phyloP scores from a whole-genome alignment of 2,797 vertebrate species.

The Brachymystax lenok region DNA sequence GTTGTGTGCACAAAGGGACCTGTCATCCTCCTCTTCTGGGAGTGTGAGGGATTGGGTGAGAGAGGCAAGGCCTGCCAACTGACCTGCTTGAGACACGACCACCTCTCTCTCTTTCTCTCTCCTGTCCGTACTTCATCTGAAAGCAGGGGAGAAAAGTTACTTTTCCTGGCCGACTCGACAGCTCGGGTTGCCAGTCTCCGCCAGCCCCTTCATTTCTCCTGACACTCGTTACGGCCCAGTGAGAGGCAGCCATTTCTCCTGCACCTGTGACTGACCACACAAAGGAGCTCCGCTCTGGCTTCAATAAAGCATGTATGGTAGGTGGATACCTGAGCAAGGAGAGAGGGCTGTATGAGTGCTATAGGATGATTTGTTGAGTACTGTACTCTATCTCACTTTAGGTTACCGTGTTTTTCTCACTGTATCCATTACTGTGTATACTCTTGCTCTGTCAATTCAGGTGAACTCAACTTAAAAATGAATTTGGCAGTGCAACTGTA shows the following conservation, averaged over 20 bases:
- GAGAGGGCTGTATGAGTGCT: not conserved
- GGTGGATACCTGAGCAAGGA: slow-evolving; percentile 23
- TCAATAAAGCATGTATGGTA: slow-evolving; percentile 50
- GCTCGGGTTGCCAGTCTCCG: slow-evolving; percentile 47
- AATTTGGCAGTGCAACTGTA: not conserved
- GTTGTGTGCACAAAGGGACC: slow-evolving; percentile 47
- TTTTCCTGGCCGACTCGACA: slow-evolving; percentile 51
- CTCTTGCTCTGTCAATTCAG: slow-evolving; percentile 38
- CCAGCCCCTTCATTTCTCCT: slow-evolving; percentile 56
- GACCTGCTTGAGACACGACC: slow-evolving; percentile 55
- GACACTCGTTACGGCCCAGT: slow-evolving; percentile 63
- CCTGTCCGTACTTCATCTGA: slow-evolving; percentile 47
- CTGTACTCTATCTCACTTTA: slow-evolving; percentile 34
- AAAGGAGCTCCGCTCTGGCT: slow-evolving; percentile 54
- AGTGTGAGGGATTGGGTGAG: slow-evolving; percentile 58
- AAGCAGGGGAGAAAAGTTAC: slow-evolving; percentile 35
- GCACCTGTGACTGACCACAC: slow-evolving; percentile 64
- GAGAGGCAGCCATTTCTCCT: slow-evolving; percentile 43
- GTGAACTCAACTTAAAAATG: slow-evolving; percentile 33
- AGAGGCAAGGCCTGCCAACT: slow-evolving; percentile 57
- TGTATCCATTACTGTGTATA: not conserved
- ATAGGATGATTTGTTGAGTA: not conserved
- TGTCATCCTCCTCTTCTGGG: slow-evolving; percentile 56
- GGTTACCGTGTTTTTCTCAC: not conserved
- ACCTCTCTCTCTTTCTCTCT: slow-evolving; percentile 11